A percentile compares a stretch with the other conserved stretches of the same genome.
Conservation (phyloP, 2,113 vertebrate genomes). For the Brachyistius frenatus region DNA sequence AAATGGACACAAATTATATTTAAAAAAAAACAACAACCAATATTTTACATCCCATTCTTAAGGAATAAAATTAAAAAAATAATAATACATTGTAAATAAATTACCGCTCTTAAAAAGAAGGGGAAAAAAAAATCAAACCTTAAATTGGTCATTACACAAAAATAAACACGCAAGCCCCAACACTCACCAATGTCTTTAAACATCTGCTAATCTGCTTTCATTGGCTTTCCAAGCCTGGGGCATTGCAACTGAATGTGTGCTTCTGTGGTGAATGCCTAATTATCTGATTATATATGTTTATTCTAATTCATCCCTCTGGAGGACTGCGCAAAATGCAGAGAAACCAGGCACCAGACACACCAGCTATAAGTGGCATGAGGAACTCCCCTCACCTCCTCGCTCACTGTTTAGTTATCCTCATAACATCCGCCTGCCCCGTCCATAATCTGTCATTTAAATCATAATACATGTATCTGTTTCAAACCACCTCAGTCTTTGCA, state of each 20-base stretch:
- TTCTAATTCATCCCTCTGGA: constrained; percentile 81
- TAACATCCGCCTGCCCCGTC: constrained; percentile 61
- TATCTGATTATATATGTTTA: constrained; percentile 86
- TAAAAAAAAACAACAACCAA: not conserved
- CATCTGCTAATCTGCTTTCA: constrained; percentile 74
- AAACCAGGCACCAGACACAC: constrained; percentile 62
- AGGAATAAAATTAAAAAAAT: not conserved
- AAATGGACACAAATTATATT: not conserved
- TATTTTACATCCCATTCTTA: not conserved
- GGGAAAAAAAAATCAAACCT: constrained; percentile 24
- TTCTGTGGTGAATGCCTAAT: constrained; percentile 78
- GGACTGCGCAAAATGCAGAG: constrained; percentile 57
- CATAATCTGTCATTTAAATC: constrained; percentile 70
- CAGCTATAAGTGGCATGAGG: constrained; percentile 69
- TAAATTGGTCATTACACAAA: constrained; percentile 51
- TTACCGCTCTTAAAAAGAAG: constrained; percentile 1
- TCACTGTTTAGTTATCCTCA: constrained; percentile 44
- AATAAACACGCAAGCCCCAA: constrained; percentile 54
- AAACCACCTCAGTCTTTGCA: constrained; percentile 27
- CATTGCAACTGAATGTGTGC: constrained; percentile 47
- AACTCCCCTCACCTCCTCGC: constrained; percentile 68
- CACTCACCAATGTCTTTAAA: constrained; percentile 71
- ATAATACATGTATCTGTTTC: constrained; percentile 69
- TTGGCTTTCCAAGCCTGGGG: constrained; percentile 65
- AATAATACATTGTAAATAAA: constrained; percentile 13